Evolutionary conservation across 2,888 invertebrate genomes (phyloP).

Genomic region (Scotopteryx bipunctaria): DNA sequence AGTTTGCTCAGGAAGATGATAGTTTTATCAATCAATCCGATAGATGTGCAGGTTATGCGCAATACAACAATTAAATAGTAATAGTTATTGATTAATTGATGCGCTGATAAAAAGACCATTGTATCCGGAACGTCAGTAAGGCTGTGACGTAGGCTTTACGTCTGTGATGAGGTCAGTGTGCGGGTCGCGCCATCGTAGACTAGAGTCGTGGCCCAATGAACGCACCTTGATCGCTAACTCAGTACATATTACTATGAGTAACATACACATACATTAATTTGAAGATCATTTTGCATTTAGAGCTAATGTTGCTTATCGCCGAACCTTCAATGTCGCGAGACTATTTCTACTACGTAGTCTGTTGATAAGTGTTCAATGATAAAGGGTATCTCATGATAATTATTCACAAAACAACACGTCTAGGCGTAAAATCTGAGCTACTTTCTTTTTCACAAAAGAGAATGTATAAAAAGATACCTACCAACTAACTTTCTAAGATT

Average conservation of each 20-base stretch:
- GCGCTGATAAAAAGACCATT: slow-evolving; percentile 46
- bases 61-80: slow-evolving; percentile 27
- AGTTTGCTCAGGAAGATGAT: too few relatives aligned
- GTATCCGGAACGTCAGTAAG: slow-evolving; percentile 44
- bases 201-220: slow-evolving; percentile 37
- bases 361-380: slow-evolving; percentile 7
- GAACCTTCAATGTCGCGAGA: slow-evolving; percentile 14
- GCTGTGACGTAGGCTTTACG: slow-evolving; percentile 48
- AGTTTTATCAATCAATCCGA: too few relatives aligned
- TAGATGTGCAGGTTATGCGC: slow-evolving; percentile 3
- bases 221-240: slow-evolving; percentile 6
- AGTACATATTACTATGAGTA: neutral
- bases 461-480: neutral
- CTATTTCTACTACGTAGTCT: slow-evolving; percentile 12
- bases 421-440: neutral
- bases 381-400: slow-evolving; percentile 7
- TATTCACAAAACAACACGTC: neutral
- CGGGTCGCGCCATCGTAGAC: slow-evolving; percentile 48
- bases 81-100: slow-evolving; percentile 44
- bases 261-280: slow-evolving; percentile 4
- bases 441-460: slow-evolving; percentile 1
- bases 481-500: slow-evolving; percentile 5
- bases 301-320: slow-evolving; percentile 2
- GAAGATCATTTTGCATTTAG: slow-evolving; percentile 13
- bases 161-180: slow-evolving; percentile 55